A percentile compares a stretch with the other conserved stretches of the same genome.
These are phyloP conservation scores for Alentia gelatinosa DNA, from an alignment of 2,888 invertebrate species.

Conservation along the genomic window DNA sequence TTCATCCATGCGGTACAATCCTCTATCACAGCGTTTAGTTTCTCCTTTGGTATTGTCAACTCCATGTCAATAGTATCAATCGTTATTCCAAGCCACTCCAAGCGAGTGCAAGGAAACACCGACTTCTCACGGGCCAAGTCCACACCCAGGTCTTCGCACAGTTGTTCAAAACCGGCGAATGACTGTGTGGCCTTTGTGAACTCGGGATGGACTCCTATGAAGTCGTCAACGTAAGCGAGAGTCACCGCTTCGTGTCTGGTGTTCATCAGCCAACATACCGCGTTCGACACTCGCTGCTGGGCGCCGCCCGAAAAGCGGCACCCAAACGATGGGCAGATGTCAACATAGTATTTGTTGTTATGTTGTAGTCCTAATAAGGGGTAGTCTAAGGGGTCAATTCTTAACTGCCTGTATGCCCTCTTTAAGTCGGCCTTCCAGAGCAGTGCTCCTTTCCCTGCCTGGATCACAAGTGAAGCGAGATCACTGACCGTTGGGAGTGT, in stretches of 20 bases:
- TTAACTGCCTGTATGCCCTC: constrained; percentile 6
- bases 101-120: neutral
- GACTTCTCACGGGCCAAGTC: neutral
- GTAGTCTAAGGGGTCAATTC: neutral
- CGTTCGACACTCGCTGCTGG: neutral
- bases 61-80: neutral
- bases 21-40: neutral
- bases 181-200: neutral
- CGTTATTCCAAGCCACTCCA: neutral
- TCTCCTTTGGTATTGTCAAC: neutral
- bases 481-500: neutral
- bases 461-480: neutral
- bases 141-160: neutral
- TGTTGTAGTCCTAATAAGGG: neutral
- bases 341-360: neutral
- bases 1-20: neutral
- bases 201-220: neutral
- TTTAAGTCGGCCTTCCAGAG: neutral
- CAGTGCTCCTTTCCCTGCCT: neutral
- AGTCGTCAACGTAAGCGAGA: neutral
- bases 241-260: neutral
- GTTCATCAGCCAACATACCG: neutral
- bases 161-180: neutral
- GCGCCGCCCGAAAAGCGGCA: neutral
- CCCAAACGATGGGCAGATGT: neutral